Conservation (phyloP, 2,797 vertebrate species). For the Limnodromus scolopaceus region DNA sequence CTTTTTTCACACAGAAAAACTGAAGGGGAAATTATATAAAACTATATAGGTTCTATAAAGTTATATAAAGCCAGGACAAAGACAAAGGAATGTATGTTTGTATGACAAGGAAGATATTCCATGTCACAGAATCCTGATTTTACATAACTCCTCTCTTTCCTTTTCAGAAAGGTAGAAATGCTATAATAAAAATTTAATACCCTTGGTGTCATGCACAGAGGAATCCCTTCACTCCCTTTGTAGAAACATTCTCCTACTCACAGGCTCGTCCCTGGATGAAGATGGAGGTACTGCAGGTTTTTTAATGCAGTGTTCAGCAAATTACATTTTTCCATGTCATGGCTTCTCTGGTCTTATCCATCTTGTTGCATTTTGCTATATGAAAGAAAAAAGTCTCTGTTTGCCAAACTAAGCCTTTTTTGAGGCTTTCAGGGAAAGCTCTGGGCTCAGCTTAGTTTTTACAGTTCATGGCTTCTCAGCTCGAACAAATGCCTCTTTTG, state of each 20-base stretch:
- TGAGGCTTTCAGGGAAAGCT: background rate
- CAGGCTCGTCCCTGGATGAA: background rate
- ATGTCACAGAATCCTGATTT: background rate
- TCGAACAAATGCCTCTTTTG: background rate
- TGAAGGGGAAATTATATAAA: background rate
- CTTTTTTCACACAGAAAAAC: background rate
- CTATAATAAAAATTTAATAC: background rate
- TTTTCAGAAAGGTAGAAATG: background rate
- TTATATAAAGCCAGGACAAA: background rate
- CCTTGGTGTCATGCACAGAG: background rate
- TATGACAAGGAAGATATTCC: background rate
- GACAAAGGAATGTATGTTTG: no score
- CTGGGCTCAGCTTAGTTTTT: background rate
- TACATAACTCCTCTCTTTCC: background rate
- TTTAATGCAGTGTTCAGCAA: background rate
- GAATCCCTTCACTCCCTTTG: background rate
- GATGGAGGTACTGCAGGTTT: background rate
- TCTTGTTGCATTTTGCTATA: background rate
- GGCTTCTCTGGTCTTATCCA: background rate
- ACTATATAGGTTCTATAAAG: background rate
- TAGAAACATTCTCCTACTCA: background rate
- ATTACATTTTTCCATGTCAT: background rate
- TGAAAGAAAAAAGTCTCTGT: background rate
- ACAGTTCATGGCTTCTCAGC: background rate
- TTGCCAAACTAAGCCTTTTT: background rate